Conservation (phyloP, 2,113 vertebrate species). For the Tenrec ecaudatus region DNA sequence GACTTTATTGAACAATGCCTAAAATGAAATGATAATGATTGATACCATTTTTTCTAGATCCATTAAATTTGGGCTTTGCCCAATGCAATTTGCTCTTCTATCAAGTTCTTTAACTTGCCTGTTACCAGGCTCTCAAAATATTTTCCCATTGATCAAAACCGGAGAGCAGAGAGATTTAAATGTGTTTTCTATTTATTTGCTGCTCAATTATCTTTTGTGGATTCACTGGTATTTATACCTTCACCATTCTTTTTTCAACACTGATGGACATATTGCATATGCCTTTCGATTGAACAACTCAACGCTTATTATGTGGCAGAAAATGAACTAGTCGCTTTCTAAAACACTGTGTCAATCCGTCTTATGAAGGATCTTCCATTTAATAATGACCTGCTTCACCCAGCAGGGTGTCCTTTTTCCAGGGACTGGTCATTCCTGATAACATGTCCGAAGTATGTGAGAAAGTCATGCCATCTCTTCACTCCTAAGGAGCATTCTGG, state of each 20-base stretch:
- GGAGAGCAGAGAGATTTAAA: neutral
- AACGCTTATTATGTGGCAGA: neutral
- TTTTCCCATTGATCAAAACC: neutral
- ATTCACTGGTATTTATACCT: neutral
- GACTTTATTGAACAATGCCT: neutral
- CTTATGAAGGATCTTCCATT: no score
- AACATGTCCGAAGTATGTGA: no score
- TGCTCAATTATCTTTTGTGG: neutral
- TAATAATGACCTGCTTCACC: no score
- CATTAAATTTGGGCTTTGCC: neutral
- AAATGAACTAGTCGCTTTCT: neutral
- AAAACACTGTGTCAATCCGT: no score
- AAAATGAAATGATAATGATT: fast-evolving
- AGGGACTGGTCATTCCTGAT: no score
- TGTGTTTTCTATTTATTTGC: neutral
- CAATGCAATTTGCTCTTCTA: neutral
- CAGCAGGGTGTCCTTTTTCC: no score
- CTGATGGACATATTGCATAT: neutral
- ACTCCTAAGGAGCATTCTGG: no score
- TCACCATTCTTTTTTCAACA: neutral
- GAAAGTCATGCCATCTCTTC: no score
- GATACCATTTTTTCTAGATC: neutral
- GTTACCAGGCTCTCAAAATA: slow-evolving; percentile 8
- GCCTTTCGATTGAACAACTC: neutral
- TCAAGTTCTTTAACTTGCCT: neutral